Conservation (phyloP, 2,888 invertebrate genomes). For the Gastracanthus pulcherrimus region DNA sequence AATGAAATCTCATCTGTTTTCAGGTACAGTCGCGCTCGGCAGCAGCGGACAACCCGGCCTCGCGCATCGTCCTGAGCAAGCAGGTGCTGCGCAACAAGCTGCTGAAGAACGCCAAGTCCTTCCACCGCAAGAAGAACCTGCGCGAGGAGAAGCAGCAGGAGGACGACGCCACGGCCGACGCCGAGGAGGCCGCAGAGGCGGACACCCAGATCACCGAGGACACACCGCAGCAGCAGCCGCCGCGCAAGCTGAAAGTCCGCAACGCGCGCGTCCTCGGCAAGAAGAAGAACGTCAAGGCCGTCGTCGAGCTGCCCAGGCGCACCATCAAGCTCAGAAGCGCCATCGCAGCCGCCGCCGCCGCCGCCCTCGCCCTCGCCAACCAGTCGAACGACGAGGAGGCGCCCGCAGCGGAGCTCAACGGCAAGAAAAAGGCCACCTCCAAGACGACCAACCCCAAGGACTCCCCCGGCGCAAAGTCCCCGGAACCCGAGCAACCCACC, state of each 20-base stretch:
- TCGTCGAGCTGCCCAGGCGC: slow-evolving; percentile 44
- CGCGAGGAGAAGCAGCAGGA: slow-evolving; percentile 47
- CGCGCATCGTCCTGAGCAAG: slow-evolving; percentile 68
- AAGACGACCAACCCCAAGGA: too few species aligned
- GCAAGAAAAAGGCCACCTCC: neutral
- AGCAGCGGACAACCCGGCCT: slow-evolving; percentile 55
- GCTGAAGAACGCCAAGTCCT: slow-evolving; percentile 74
- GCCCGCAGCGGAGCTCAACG: neutral
- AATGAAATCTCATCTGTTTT: neutral
- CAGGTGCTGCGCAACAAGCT: slow-evolving; percentile 73
- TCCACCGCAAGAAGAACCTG: slow-evolving; percentile 65
- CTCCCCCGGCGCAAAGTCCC: neutral
- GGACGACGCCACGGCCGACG: neutral
- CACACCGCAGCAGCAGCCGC: neutral
- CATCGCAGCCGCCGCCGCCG: neutral
- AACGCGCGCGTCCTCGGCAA: slow-evolving; percentile 59
- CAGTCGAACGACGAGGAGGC: neutral
- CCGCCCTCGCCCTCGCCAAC: neutral
- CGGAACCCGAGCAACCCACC: too few species aligned
- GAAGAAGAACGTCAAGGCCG: slow-evolving; percentile 64
- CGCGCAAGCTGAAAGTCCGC: slow-evolving; percentile 29
- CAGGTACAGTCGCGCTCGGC: slow-evolving; percentile 47
- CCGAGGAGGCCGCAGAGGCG: neutral
- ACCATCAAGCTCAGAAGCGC: slow-evolving; percentile 30
- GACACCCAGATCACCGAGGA: too few species aligned